A percentile compares a stretch with the other conserved stretches of the same genome.
Conservation (phyloP, 1,140 invertebrate species). For the Bathynomus jamesi region DNA sequence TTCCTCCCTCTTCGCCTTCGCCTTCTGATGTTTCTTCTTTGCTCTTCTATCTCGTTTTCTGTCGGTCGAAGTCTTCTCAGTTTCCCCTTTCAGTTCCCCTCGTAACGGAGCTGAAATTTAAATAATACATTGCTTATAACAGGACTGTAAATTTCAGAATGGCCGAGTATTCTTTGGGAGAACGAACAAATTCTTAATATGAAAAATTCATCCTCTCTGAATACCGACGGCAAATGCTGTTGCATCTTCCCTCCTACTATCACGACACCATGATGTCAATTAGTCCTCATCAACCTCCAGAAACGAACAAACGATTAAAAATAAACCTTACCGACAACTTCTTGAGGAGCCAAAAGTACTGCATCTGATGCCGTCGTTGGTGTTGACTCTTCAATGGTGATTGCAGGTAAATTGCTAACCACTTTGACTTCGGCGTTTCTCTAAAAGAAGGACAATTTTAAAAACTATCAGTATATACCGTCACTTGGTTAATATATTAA, state of each 20-base stretch:
- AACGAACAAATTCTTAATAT: not conserved
- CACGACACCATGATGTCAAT: not conserved
- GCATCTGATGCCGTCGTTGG: slow-evolving; percentile 77
- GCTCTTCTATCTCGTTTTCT: slow-evolving; percentile 77
- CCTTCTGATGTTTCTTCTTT: slow-evolving; percentile 69
- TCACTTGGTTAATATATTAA: too few relatives aligned
- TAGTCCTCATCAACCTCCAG: not conserved
- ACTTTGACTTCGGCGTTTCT: slow-evolving; percentile 80
- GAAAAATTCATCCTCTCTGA: too few relatives aligned
- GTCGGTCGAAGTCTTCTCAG: slow-evolving; percentile 75
- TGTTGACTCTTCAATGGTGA: slow-evolving; percentile 92
- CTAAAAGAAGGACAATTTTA: too few relatives aligned
- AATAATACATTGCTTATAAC: too few relatives aligned
- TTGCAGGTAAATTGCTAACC: slow-evolving; percentile 80
- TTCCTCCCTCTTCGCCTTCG: slow-evolving; percentile 35
- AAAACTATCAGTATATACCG: too few relatives aligned
- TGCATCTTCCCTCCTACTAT: not conserved
- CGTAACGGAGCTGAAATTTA: slow-evolving; percentile 57
- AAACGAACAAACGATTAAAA: slow-evolving; percentile 3
- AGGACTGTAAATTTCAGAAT: too few relatives aligned
- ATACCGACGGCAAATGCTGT: not conserved
- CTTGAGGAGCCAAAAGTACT: slow-evolving; percentile 83
- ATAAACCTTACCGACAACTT: slow-evolving; percentile 61
- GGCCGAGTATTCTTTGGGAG: too few relatives aligned
- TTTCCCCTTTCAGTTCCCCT: slow-evolving; percentile 66